Percentiles rank a stretch among this genome's conserved stretches.
phyloP scores from a whole-genome alignment of 2,113 vertebrate species.

The Burhinus oedicnemus region DNA sequence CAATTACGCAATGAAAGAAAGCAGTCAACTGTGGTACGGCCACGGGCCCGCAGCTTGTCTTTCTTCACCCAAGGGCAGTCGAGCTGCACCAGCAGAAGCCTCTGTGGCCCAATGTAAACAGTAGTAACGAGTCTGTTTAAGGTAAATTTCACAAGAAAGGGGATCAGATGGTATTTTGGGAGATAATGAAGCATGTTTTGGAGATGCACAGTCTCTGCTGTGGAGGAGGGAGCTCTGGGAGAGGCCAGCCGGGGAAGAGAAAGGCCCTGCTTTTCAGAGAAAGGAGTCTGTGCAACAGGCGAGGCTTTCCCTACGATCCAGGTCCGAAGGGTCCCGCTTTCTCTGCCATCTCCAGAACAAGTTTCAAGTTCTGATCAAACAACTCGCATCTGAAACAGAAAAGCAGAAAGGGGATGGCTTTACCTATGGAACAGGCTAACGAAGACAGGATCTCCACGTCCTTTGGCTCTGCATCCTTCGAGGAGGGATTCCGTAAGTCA shows the following conservation, averaged over 20 bases:
- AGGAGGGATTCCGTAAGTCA: not conserved
- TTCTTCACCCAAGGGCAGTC: accelerated
- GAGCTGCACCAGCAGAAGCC: not conserved
- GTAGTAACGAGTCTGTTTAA: not conserved
- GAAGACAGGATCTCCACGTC: not conserved
- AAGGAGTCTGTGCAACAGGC: not conserved
- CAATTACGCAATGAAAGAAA: not conserved
- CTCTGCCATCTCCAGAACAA: constrained; percentile 91
- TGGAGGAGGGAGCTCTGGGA: not conserved
- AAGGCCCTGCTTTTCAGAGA: not conserved
- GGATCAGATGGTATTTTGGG: not conserved
- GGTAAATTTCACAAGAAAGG: not conserved
- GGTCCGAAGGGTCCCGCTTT: constrained; percentile 94
- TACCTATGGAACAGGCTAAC: accelerated
- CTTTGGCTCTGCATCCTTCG: not conserved
- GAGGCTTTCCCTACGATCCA: constrained; percentile 77
- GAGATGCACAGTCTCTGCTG: not conserved
- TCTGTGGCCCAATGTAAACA: not conserved
- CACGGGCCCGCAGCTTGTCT: accelerated
- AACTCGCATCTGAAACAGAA: constrained; percentile 89
- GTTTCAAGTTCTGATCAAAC: constrained; percentile 96
- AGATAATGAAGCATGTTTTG: not conserved
- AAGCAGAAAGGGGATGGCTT: not conserved
- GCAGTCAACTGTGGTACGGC: no score
- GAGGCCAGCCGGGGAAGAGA: not conserved